Conservation (phyloP, 1,140 invertebrate genomes). For the Venustaconcha ellipsiformis region DNA sequence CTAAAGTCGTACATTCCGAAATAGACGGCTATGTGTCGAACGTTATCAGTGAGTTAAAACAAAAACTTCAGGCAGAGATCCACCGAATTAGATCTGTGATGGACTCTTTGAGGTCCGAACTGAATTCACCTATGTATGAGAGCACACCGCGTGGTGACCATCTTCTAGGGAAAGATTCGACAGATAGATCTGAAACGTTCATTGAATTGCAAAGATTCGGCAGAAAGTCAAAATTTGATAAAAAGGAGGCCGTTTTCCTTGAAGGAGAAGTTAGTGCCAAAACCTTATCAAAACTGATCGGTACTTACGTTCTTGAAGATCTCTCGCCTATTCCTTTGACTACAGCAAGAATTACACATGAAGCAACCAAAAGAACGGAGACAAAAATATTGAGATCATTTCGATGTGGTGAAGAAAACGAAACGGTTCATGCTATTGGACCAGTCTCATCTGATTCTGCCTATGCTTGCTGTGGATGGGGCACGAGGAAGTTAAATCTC, state of each 20-base stretch:
- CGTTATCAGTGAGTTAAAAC: constrained; percentile 16
- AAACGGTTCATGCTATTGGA: constrained; percentile 34
- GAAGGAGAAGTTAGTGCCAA: constrained; percentile 24
- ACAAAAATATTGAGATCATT: constrained; percentile 14
- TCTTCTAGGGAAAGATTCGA: background rate
- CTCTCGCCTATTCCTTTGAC: constrained; percentile 16
- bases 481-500: constrained; percentile 31
- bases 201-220: background rate
- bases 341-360: constrained; percentile 1
- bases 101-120: constrained; percentile 11
- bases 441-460: constrained; percentile 32
- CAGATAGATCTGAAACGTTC: background rate
- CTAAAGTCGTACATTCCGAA: constrained; percentile 19
- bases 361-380: constrained; percentile 18
- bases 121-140: constrained; percentile 9
- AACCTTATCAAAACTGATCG: constrained; percentile 13
- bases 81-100: constrained; percentile 1
- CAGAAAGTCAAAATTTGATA: constrained; percentile 6
- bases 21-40: constrained; percentile 20
- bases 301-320: constrained; percentile 17
- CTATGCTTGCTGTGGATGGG: constrained; percentile 41
- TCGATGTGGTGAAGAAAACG: constrained; percentile 20
- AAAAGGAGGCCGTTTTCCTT: constrained; percentile 16
- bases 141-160: constrained; percentile 22
- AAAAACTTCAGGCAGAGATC: constrained; percentile 24